Conservation (phyloP, 1,140 invertebrate genomes). For the Lordiphosa stackelbergi region DNA sequence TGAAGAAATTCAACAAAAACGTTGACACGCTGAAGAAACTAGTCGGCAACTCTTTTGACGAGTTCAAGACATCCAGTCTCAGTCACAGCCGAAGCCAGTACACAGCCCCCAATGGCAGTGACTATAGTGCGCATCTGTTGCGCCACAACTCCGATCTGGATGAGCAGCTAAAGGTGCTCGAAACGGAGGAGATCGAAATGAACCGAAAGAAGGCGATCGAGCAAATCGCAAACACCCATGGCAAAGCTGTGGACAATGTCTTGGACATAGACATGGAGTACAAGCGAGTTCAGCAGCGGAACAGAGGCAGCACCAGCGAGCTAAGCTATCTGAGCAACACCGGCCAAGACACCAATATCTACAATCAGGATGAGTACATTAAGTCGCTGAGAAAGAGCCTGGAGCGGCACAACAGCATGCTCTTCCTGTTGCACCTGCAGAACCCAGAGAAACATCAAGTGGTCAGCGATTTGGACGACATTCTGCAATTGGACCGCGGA, state of each 20-base stretch:
- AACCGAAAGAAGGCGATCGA: conserved; percentile 58
- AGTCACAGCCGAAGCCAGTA: conserved; percentile 1
- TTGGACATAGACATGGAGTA: conserved; percentile 15
- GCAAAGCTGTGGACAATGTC: background rate
- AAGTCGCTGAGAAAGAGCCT: conserved; percentile 65
- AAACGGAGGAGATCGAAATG: conserved; percentile 70
- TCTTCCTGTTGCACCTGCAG: conserved; percentile 71
- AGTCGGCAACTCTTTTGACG: conserved; percentile 63
- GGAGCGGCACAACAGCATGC: conserved; percentile 74
- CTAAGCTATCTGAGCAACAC: background rate
- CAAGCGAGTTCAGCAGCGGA: background rate
- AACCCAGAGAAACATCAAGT: conserved; percentile 61
- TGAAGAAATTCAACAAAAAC: conserved; percentile 69
- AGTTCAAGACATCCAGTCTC: conserved; percentile 15
- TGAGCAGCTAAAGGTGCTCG: conserved; percentile 66
- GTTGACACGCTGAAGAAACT: conserved; percentile 71
- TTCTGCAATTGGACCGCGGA: conserved; percentile 50
- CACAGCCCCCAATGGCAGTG: conserved; percentile 9
- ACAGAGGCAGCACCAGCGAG: background rate
- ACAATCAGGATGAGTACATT: conserved; percentile 74
- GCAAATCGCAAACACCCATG: conserved; percentile 22
- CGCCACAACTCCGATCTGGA: conserved; percentile 68
- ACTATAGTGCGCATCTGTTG: conserved; percentile 54
- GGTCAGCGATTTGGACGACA: conserved; percentile 34
- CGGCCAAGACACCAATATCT: conserved; percentile 40